Evolutionary conservation across 2,113 vertebrate genomes (phyloP), one percentile per base, ranked within the genome.

Genomic region (Erythrolamprus reginae): DNA sequence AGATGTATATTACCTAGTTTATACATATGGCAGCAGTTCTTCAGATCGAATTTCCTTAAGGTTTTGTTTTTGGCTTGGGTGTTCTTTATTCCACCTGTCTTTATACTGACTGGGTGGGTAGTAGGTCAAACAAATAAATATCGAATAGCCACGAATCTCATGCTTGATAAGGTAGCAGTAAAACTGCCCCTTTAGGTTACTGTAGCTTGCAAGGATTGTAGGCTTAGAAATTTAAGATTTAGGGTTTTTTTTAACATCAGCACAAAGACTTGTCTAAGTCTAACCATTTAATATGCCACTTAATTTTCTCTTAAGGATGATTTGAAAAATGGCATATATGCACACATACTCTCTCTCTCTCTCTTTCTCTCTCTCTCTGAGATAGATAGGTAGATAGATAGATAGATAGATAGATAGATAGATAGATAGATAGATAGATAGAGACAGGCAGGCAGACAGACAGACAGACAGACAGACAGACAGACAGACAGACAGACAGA

Each of bases 21-120:
- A 85, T 12, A 86, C 45, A 33, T 17, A 52, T 42, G 91, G 10
- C 55, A 88, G 4, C n/a, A 19, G 55, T 26, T 13, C 45, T 84
- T 42, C n/a, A 84, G 42, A 58, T 56, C 28, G 89, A 2, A 0
- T 90, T 88, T 90, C 38, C 53, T 89, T 85, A 26, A n/a, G 47
- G 17, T 42, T 42, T 24, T 23, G 83, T 13, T 0, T 9, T 61
- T 83, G 48, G 51, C 0, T 65, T 21, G n/a, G 52, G 53, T 85
- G 53, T 93, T 92, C 26, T 90, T n/a, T 61, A 90, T 82, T 84
- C 3, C 93, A 94, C 93, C 83, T 87, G 90, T 0, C 70, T 92
- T 58, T 0, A 0, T 91, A 70, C 53, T 91, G 92, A 70, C 53
- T 91, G 65, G n/a, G 33, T 89, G 70, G 55, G 33, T 92, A 90